Evolutionary conservation across 2,113 vertebrate genomes (phyloP).

Genomic region (Neoarius graeffei): DNA sequence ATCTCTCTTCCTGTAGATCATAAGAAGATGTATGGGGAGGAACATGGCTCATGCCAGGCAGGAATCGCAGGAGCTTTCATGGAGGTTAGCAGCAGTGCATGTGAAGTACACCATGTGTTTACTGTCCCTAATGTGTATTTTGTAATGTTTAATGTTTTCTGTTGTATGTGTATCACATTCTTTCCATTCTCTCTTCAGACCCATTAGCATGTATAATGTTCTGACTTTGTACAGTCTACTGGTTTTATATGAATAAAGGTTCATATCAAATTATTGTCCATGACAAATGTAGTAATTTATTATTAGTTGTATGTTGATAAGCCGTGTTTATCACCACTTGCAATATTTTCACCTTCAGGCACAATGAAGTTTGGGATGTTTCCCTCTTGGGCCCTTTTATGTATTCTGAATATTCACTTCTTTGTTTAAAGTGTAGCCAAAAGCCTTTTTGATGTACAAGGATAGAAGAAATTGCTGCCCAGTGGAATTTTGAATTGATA

Average conservation of each 20-base stretch:
- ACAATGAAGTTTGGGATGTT: not conserved
- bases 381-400: constrained; percentile 7
- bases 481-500: constrained; percentile 28
- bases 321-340: not conserved
- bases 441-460: constrained; percentile 5
- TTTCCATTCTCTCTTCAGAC: not conserved
- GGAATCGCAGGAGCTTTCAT: constrained; percentile 93
- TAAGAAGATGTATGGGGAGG: constrained; percentile 98
- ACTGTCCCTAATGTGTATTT: not conserved
- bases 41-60: constrained; percentile 97
- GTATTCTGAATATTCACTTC: constrained; percentile 19
- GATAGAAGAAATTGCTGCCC: constrained; percentile 13
- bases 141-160: not conserved
- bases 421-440: constrained; percentile 43
- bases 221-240: not conserved
- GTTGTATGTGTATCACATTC: constrained; percentile 24
- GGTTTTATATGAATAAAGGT: constrained; percentile 18
- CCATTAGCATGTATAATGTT: constrained; percentile 8
- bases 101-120: constrained; percentile 45
- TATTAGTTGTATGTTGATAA: not conserved
- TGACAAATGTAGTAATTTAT: not conserved
- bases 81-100: constrained; percentile 78
- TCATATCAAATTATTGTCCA: not conserved
- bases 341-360: not conserved
- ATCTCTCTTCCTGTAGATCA: constrained; percentile 81